These are phyloP conservation scores for Geotria australis DNA, from an alignment of 2,797 vertebrate species.

Conservation along the genomic window DNA sequence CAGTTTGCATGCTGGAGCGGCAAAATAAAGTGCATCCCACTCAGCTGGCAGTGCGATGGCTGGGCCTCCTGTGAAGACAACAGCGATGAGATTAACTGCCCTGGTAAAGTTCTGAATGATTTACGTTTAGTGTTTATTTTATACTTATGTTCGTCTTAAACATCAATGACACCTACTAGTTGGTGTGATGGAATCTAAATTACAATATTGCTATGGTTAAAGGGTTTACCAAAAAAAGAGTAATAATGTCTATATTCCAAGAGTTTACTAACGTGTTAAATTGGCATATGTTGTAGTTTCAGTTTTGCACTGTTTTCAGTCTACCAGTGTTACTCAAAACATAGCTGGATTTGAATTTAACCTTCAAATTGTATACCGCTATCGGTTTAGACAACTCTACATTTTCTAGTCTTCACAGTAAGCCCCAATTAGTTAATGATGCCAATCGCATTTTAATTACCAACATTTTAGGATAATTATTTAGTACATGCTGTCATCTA, in stretches of 20 bases:
- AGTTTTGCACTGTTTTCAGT: neutral
- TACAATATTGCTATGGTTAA: neutral
- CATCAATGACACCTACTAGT: neutral
- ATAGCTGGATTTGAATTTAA: neutral
- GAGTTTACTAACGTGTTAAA: neutral
- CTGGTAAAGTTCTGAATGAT: slow-evolving; percentile 16
- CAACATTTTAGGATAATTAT: too few relatives aligned
- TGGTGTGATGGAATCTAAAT: neutral
- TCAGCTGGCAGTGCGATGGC: slow-evolving; percentile 71
- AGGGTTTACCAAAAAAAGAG: neutral
- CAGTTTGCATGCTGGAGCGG: slow-evolving; percentile 82
- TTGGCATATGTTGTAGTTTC: neutral
- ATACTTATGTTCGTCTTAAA: neutral
- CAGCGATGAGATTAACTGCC: slow-evolving; percentile 78
- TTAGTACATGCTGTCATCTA: too few relatives aligned
- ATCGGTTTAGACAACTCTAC: too few relatives aligned
- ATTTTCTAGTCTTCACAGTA: too few relatives aligned
- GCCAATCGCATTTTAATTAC: too few relatives aligned
- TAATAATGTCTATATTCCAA: neutral
- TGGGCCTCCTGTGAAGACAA: slow-evolving; percentile 75
- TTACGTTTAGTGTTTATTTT: neutral
- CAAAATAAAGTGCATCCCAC: slow-evolving; percentile 78
- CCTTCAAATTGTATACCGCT: neutral
- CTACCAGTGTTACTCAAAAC: neutral
- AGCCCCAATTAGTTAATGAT: too few relatives aligned